Base-by-base conservation (phyloP, 2,113 vertebrate genomes). In the Neogobius melanostomus region DNA sequence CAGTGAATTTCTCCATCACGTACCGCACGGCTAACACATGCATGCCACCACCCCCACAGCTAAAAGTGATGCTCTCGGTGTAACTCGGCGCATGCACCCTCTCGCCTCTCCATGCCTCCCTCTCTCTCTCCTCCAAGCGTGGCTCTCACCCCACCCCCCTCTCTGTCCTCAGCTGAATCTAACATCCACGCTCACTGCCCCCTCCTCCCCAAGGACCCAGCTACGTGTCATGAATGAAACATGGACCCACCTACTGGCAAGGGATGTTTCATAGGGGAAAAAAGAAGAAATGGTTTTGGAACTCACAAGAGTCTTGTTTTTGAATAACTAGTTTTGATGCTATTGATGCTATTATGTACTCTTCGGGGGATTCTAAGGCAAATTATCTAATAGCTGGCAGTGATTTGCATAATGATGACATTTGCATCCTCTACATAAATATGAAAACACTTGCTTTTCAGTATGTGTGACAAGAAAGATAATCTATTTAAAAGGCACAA, bases 201-300 rank as follows among this genome's bases (percentile, higher is more conserved):
- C 69, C 66, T 56, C 68, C 65, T 68, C 84, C 72, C 79, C 0
- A 11, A 84, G 77, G 79, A 75, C 12, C 68, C 11, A 49, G 74
- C 60, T 75, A 83, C n/a, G 14, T 77, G 82, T 76, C 77, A 82
- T 79, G 75, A 78, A 86, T 86, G 70, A 88, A 85, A 84, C 68
- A 84, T 76, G 46, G 80, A 47, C 71, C 28, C 46, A 74, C 17
- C 59, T 4, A 60, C 0, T 11, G 49, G 60, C 63, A 71, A 56
- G 16, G 15, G 11, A 44, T 66, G 16, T 67, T 61, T 50, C 42
- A 59, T 7, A 45, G 28, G 28, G 3, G 3, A 36, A 36, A 7
- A 73, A 9, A 61, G 15, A 71, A 47, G 0, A n/a, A 5, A 54
- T 45, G 11, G 60, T 8, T 49, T 56, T 6, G 15, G 42, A 7